phyloP scores from a whole-genome alignment of 2,797 vertebrate genomes.

The Paedocypris micromegethes region DNA sequence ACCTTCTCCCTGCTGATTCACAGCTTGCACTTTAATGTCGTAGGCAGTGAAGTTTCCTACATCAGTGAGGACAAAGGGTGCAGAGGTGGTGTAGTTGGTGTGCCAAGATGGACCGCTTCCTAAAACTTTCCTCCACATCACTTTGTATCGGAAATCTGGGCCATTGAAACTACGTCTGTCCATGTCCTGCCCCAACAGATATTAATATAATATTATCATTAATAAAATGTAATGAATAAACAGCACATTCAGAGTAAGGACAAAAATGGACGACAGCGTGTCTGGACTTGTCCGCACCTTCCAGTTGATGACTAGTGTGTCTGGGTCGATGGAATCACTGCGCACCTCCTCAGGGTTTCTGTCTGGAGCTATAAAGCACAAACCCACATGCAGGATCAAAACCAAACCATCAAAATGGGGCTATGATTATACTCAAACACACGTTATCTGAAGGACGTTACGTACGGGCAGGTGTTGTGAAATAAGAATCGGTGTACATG shows the following conservation, averaged over 20 bases:
- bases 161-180: constrained; percentile 73
- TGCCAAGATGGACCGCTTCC: constrained; percentile 71
- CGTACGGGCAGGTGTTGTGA: constrained; percentile 72
- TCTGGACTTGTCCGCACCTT: constrained; percentile 59
- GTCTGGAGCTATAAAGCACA: constrained; percentile 68
- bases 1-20: constrained; percentile 74
- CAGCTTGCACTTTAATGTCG: constrained; percentile 83
- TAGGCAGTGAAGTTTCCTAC: constrained; percentile 78
- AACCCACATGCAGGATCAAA: background rate
- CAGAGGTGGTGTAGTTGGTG: constrained; percentile 56
- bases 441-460: background rate
- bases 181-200: constrained; percentile 61
- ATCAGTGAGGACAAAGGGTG: constrained; percentile 64
- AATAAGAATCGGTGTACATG: constrained; percentile 61
- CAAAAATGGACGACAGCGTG: background rate
- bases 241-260: background rate
- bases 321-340: constrained; percentile 74
- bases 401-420: constrained; percentile 6
- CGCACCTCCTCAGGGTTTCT: constrained; percentile 76
- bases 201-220: background rate
- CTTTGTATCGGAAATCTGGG: constrained; percentile 74
- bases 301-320: constrained; percentile 80
- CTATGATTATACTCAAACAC: background rate
- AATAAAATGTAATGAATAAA: background rate
- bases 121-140: constrained; percentile 78